Evolutionary conservation across 2,113 vertebrate species (phyloP), one percentile per base, ranked within the genome.

Genomic region (Equus przewalskii): DNA sequence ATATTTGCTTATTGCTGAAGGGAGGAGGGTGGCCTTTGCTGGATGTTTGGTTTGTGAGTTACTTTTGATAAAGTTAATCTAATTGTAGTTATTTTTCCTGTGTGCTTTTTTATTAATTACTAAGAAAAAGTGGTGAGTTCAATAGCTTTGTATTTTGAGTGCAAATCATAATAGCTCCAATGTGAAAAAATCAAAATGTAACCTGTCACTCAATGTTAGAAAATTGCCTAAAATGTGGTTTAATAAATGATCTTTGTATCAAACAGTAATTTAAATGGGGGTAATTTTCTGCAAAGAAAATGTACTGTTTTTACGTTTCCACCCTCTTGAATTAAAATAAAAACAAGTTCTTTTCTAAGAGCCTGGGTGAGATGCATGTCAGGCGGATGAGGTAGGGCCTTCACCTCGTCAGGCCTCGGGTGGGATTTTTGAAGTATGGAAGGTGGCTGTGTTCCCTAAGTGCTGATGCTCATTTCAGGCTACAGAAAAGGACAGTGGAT

Each of bases 201-300:
- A 95, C 96, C 82, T 98, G 89, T 72, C 89, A 86, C 87, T 97
- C 96, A 36, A 67, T 4, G 82, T 95, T 97, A 93, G 69, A 54
- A 89, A 97, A 94, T 92, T 86, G 89, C 96, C 96, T 94, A 91
- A 98, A 94, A 65, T 7, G n/a, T 85, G 76, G 41, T 96, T 98
- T 97, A 96, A 96, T 97, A 95, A 98, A 93, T 96, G 65, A 97
- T 78, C 88, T 96, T 97, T 97, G 58, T 96, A 96, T 97, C 96
- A 90, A 89, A 97, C 93, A 51, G 8, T 80, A 93, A 96, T 92
- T 90, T 96, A 70, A 97, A 92, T 3, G 46, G 26, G 26, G 75
- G 96, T 96, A 73, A 81, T 97, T 98, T 98, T 98, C 97, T 98
- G 97, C 96, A 80, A 98, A 88, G 81, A 97, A 98, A 98, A 97